Base-by-base conservation (phyloP, 2,797 vertebrate genomes). In the Enteromius anoplus region DNA sequence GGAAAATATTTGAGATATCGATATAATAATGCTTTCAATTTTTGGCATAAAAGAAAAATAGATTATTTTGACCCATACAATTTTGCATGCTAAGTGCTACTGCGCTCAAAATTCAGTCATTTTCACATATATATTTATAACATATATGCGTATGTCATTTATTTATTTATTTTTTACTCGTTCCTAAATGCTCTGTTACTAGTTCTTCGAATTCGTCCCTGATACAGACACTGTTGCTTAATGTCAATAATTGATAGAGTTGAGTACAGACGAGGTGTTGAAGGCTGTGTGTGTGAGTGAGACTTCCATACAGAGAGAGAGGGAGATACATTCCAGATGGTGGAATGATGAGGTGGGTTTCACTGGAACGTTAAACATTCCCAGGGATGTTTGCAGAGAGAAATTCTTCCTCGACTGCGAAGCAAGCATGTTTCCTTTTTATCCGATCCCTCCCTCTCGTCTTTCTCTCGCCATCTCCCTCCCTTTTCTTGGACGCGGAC, bases 311-410 rank as follows among this genome's bases (percentile, higher is more conserved):
- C 85, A 81, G 79, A 70, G 49, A 84, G 47, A 66, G 88, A 37
- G 37, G 89, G 85, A 88, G 89, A 93, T 93, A 88, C 87, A 82
- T 91, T 90, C 92, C 94, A 95, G 93, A 95, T 95, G 94, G 93
- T 92, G 93, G 87, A 92, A 91, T 91, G 91, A 93, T 93, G 91
- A 94, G 92, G 91, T 92, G 91, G 91, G 89, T 91, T 94, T 93
- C 90, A 70, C 88, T 92, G 91, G 90, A 93, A 92, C 90, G 86
- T 89, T 91, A 91, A 90, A 90, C 92, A 92, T 94, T 95, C 92
- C 91, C 92, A 92, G 90, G 87, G 91, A 93, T 94, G 93, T 94
- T 93, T 94, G 93, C 88, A 85, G 88, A 91, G 91, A 91, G 88
- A 93, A 89, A 92, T 93, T 92, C 90, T 93, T 91, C 89, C 90